Evolutionary conservation across 2,888 invertebrate species (phyloP), one percentile per base, ranked within the genome.

Genomic region (Coenonympha glycerion): DNA sequence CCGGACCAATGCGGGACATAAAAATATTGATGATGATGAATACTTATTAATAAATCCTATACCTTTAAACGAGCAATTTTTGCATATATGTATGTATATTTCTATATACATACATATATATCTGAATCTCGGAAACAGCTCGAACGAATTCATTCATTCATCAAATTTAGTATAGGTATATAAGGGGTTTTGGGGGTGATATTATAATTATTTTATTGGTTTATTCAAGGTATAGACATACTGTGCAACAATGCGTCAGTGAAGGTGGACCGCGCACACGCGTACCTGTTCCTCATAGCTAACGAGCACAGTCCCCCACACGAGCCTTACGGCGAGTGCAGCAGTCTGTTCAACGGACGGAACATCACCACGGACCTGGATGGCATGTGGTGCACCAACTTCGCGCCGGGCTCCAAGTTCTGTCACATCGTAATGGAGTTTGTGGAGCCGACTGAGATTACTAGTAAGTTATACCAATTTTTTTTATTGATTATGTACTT

Each of bases 321-420:
- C 13, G 57, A 57, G 53, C 59, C 56, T 6, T 62, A 73, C 6
- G 66, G 79, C 0, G 82, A 88, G 47, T 84, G 89, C 63, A 70
- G 71, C 66, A 89, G 88, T 56, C 72, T 95, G 26, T 88, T 93
- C 63, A 91, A 92, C 68, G 91, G 91, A 2, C 75, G 81, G n/a
- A 93, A 93, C 72, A 82, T 94, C 34, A 92, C 93, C 0, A 89
- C 88, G 0, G 89, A 91, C 39, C 84, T 89, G 26, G 88, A 89
- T 41, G 90, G 93, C 65, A 92, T 92, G 92, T 92, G 92, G 91
- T 86, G 88, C 59, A 75, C 82, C 0, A 82, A 79, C 63, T 82
- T 83, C 49, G 61, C 68, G 1, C 59, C 73, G 0, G 82, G 79
- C 0, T 60, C 57, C 5, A 72, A 75, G 59, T 79, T 75, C 59